These are phyloP conservation scores for Gymnorhina tibicen DNA, from an alignment of 2,113 vertebrate species.

Conservation along the genomic window DNA sequence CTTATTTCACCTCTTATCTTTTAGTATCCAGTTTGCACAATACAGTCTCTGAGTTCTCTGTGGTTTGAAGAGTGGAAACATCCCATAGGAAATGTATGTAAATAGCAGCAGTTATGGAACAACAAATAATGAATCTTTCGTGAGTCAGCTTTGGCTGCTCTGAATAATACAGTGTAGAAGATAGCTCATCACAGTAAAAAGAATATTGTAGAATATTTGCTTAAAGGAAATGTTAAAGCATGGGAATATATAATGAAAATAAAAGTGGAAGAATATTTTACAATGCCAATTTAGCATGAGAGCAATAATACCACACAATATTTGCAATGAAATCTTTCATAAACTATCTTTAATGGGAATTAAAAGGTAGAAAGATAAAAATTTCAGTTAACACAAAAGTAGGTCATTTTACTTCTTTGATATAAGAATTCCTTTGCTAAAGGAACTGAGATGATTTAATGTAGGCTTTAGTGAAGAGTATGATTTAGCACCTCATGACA, in stretches of 20 bases:
- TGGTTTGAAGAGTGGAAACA: slow-evolving; percentile 7
- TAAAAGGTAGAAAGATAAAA: neutral
- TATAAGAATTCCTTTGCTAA: neutral
- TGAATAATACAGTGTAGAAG: neutral
- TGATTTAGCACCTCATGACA: neutral
- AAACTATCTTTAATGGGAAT: neutral
- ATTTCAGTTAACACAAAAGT: neutral
- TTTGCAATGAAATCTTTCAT: neutral
- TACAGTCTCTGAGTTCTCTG: neutral
- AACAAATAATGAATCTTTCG: slow-evolving; percentile 55
- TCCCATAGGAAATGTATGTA: slow-evolving; percentile 50
- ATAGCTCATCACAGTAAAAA: slow-evolving; percentile 9
- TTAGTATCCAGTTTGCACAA: neutral
- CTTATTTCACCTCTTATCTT: slow-evolving; percentile 30
- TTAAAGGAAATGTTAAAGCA: slow-evolving; percentile 2
- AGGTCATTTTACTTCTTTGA: neutral
- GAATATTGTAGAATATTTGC: neutral
- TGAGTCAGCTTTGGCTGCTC: slow-evolving; percentile 37
- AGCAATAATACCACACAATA: neutral
- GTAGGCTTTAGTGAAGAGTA: neutral
- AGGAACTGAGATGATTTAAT: neutral
- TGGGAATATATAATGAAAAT: neutral
- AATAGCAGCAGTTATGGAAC: slow-evolving; percentile 50
- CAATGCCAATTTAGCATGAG: neutral
- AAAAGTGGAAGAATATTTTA: neutral